Evolutionary conservation across 2,888 invertebrate species (phyloP).

Genomic region (Phalera bucephala): DNA sequence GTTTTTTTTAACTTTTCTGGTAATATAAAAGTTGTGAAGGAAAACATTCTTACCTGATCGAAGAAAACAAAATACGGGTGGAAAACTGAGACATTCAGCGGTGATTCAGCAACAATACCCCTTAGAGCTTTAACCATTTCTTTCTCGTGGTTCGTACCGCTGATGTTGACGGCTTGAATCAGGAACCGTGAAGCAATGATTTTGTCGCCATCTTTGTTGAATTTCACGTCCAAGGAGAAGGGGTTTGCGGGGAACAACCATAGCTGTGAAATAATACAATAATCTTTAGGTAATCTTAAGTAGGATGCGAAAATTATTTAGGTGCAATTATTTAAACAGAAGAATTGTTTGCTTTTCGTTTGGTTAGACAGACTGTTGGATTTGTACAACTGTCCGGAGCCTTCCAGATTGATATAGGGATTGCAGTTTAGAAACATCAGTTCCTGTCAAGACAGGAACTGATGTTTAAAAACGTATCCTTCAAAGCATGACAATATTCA

Average conservation of each 20-base stretch:
- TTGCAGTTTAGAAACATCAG: too few relatives aligned
- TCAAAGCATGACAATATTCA: too few relatives aligned
- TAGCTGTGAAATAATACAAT: slow-evolving; percentile 84
- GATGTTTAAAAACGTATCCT: too few relatives aligned
- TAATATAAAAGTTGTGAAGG: too few relatives aligned
- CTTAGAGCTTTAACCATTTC: slow-evolving; percentile 94
- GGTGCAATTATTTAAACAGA: background rate
- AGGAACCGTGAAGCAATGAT: slow-evolving; percentile 93
- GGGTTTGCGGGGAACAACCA: slow-evolving; percentile 92
- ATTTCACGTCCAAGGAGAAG: slow-evolving; percentile 92
- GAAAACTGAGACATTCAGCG: slow-evolving; percentile 94
- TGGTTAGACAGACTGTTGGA: too few relatives aligned
- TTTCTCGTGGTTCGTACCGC: slow-evolving; percentile 94
- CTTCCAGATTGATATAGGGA: too few relatives aligned
- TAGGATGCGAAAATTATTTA: slow-evolving; percentile 3
- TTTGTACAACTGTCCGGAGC: too few relatives aligned
- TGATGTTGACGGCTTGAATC: slow-evolving; percentile 94
- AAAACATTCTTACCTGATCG: slow-evolving; percentile 87
- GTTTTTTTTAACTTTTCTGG: too few relatives aligned
- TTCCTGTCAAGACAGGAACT: too few relatives aligned
- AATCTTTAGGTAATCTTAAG: too few relatives aligned
- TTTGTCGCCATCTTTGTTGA: slow-evolving; percentile 88
- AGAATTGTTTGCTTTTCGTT: too few relatives aligned
- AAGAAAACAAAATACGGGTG: slow-evolving; percentile 98
- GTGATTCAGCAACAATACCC: slow-evolving; percentile 88